These are phyloP conservation scores for Zoroaster sp. DNA, from an alignment of 53 echinoderm and acorn worm genomes.

Conservation along the genomic window DNA sequence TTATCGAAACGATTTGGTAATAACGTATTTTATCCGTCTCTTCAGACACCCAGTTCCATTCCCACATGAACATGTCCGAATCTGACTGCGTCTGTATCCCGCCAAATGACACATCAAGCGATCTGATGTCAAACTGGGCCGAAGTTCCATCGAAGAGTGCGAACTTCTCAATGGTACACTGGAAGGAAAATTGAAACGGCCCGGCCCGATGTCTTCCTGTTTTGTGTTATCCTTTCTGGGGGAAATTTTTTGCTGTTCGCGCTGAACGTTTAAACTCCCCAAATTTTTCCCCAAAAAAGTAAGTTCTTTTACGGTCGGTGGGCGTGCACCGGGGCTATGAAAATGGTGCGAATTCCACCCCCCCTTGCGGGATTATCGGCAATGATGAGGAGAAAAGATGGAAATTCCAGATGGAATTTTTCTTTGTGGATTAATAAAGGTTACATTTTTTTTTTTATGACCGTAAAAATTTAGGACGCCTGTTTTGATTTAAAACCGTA, in stretches of 20 bases:
- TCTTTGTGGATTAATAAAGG: neutral
- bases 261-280: slow-evolving; percentile 77
- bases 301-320: neutral
- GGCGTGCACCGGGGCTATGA: too few species aligned
- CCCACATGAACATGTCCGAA: neutral
- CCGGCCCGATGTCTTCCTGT: slow-evolving; percentile 86
- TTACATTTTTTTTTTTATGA: too few species aligned
- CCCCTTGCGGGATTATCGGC: too few species aligned
- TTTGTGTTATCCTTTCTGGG: slow-evolving; percentile 71
- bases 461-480: too few species aligned
- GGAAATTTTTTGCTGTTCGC: slow-evolving; percentile 75
- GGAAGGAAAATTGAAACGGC: slow-evolving; percentile 59
- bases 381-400: too few species aligned
- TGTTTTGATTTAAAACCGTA: too few species aligned
- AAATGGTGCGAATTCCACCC: too few species aligned
- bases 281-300: slow-evolving; percentile 89
- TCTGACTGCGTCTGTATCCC: slow-evolving; percentile 72
- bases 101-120: slow-evolving; percentile 22
- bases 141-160: slow-evolving; percentile 73
- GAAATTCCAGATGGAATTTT: too few species aligned
- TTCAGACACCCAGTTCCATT: neutral
- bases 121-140: slow-evolving; percentile 45
- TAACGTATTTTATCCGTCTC: neutral
- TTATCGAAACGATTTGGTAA: neutral
- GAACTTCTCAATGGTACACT: slow-evolving; percentile 62